Evolutionary conservation across 1,140 invertebrate species (phyloP).

Genomic region (Cotesia glomerata): DNA sequence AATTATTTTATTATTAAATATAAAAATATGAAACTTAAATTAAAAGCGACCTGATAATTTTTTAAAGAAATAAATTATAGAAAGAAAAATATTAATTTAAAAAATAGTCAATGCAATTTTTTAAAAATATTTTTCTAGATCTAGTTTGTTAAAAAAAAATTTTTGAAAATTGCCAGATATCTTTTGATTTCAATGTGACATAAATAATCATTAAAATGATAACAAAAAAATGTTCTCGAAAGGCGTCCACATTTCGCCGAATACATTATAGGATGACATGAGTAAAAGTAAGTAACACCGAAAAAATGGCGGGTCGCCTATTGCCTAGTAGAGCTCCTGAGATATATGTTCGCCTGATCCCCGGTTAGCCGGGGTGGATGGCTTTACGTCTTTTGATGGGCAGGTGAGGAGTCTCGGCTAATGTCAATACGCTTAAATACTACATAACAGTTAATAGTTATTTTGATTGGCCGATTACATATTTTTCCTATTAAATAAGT

Average conservation of each 20-base stretch:
- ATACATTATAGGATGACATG: conserved; percentile 45
- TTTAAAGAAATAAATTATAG: no score
- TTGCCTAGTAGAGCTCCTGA: background rate
- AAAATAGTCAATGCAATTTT: no score
- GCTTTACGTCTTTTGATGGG: conserved; percentile 64
- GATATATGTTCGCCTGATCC: conserved; percentile 42
- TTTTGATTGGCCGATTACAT: background rate
- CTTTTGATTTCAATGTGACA: no score
- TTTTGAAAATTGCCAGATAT: no score
- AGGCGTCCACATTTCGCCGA: conserved; percentile 63
- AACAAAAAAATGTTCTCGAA: conserved; percentile 54
- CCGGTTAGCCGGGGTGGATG: conserved; percentile 62
- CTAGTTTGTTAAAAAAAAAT: no score
- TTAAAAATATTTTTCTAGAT: no score
- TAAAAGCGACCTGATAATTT: no score
- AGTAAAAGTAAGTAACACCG: conserved; percentile 4
- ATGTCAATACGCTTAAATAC: conserved; percentile 50
- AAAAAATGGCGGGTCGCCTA: background rate
- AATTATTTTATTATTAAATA: no score
- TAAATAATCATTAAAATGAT: background rate
- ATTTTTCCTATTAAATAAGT: background rate
- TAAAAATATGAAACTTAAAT: no score
- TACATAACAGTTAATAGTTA: background rate
- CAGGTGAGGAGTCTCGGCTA: conserved; percentile 64
- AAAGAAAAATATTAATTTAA: no score